Evolutionary conservation across 35 echinoderm and acorn worm genomes (phyloP).

Genomic region (Heliocidaris erythrogramma): DNA sequence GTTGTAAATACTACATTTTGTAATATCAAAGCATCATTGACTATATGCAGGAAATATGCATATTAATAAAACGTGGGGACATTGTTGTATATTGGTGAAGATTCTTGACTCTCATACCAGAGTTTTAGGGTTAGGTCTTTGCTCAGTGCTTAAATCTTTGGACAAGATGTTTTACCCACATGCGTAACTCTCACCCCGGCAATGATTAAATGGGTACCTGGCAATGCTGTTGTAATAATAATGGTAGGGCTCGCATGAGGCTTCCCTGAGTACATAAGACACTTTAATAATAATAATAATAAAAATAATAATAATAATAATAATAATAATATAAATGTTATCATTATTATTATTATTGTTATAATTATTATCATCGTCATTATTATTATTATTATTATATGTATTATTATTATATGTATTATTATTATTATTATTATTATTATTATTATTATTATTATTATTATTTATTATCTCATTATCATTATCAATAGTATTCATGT

Average conservation of each 20-base stretch:
- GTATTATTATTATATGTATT: background rate
- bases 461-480: background rate
- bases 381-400: background rate
- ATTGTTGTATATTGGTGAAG: too few species aligned
- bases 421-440: background rate
- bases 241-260: background rate
- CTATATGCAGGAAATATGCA: too few species aligned
- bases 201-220: background rate
- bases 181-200: background rate
- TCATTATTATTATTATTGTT: background rate
- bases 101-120: too few species aligned
- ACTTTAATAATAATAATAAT: too few species aligned
- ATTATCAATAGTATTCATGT: too few species aligned
- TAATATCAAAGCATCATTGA: too few species aligned
- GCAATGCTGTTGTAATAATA: background rate
- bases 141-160: too few species aligned
- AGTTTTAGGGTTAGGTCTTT: too few species aligned
- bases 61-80: too few species aligned
- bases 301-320: too few species aligned
- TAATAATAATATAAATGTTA: background rate
- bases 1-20: too few species aligned
- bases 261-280: background rate
- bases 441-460: conserved; percentile 15
- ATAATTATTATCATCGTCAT: background rate
- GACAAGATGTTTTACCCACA: too few species aligned